Evolutionary conservation across 2,888 invertebrate genomes (phyloP), one percentile per base, ranked within the genome.

Genomic region (Apamea crenata): DNA sequence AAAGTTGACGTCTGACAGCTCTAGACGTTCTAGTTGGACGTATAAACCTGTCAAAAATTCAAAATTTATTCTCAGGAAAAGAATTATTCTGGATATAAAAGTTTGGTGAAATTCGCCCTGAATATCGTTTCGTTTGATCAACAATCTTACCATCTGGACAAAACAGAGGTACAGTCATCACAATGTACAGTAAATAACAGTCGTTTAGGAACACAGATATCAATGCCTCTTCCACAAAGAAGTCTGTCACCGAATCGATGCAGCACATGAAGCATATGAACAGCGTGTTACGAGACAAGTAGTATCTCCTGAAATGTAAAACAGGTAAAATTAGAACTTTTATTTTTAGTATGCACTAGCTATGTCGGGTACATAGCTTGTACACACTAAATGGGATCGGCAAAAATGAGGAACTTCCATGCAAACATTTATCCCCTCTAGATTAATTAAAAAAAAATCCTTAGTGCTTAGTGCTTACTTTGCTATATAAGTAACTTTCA

Each of bases 241-340:
- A 88, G 5, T 94, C 93, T 0, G 87, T 83, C 1, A 97, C 97
- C 1, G 92, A 91, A 4, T 94, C 92, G 70, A 96, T 93, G 93
- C 97, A 97, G 74, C 97, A 97, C 88, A 97, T 95, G 83, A 97
- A 96, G 89, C 97, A 97, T 68, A 98, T 94, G 94, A 98, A 98
- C 66, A 97, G 90, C 0, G 97, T 97, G 90, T 97, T 97, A 21
- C 97, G 92, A 3, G 96, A 92, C 25, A 96, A 77, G 88, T 93
- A 96, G 83, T 89, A 96, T 84, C 90, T 93, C 71, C 96, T 96
- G 92, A 44, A 94, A 70, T 10, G 6, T 25, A 53, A 2, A 70
- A 53, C 53, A 53, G 5, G 8, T 2, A 18, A 53, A 59, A 7
- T 12, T 10, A 10, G 1, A 56, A 70, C 25, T 16, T 50, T 69